Evolutionary conservation across 2,797 vertebrate species (phyloP).

Genomic region (Pangasius krempfi): DNA sequence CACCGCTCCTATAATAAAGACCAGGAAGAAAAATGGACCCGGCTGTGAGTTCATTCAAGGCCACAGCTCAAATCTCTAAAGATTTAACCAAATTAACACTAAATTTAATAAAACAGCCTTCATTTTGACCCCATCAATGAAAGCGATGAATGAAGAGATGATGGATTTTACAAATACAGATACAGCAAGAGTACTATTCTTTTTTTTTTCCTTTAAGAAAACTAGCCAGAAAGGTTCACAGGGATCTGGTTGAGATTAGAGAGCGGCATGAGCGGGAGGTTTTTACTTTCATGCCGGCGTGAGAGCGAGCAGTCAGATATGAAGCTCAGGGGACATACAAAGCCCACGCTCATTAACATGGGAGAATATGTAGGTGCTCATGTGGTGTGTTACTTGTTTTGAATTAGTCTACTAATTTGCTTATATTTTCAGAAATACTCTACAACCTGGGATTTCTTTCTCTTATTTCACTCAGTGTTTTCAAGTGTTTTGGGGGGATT

Average conservation of each 20-base stretch:
- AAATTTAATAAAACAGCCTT: not conserved
- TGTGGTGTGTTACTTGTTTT: not conserved
- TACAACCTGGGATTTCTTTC: not conserved
- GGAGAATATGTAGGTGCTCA: not conserved
- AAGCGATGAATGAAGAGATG: not conserved
- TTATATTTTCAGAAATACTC: not conserved
- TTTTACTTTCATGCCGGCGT: not conserved
- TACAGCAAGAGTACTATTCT: not conserved
- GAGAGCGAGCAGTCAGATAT: not conserved
- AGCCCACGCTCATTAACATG: not conserved
- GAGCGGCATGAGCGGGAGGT: not conserved
- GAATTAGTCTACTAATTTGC: not conserved
- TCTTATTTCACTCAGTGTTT: not conserved
- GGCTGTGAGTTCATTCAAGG: slow-evolving; percentile 66
- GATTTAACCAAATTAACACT: not conserved
- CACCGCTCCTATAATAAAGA: slow-evolving; percentile 27
- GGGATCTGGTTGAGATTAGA: not conserved
- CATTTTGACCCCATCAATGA: not conserved
- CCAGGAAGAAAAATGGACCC: slow-evolving; percentile 63
- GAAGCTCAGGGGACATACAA: not conserved
- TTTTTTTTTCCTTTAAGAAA: not conserved
- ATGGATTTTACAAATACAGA: not conserved
- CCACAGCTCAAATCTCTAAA: slow-evolving; percentile 56
- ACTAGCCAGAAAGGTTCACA: not conserved
- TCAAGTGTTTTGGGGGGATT: not conserved